These are phyloP conservation scores for Myiagra hebetior DNA, from an alignment of 2,113 vertebrate genomes.

Conservation along the genomic window DNA sequence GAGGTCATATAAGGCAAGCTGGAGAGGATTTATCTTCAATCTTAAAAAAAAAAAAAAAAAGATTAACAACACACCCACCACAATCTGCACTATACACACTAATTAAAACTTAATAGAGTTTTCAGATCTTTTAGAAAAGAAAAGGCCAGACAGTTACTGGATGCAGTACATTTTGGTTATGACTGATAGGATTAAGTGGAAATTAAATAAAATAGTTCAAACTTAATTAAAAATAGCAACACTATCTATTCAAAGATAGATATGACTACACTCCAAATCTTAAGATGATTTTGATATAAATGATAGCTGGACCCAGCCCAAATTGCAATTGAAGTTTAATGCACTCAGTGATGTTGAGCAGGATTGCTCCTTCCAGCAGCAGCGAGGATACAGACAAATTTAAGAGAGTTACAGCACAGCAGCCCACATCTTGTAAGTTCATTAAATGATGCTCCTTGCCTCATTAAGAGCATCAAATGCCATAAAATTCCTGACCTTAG, in stretches of 20 bases:
- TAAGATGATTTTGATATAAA: not conserved
- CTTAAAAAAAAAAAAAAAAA: not conserved
- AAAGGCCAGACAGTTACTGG: not conserved
- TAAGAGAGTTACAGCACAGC: not conserved
- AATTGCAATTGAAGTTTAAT: not conserved
- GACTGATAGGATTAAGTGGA: not conserved
- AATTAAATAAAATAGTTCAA: not conserved
- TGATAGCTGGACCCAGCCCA: not conserved
- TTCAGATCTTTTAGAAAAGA: not conserved
- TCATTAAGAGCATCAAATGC: not conserved
- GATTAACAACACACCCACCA: not conserved
- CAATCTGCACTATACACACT: not conserved
- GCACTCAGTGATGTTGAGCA: not conserved
- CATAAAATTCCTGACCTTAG: not conserved
- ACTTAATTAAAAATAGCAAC: not conserved
- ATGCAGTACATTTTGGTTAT: not conserved
- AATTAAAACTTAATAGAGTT: not conserved
- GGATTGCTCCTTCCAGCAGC: not conserved
- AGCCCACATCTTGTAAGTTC: not conserved
- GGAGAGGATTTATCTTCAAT: not conserved
- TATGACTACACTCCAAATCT: not conserved
- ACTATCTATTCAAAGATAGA: not conserved
- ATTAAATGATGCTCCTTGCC: not conserved
- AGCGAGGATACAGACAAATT: not conserved
- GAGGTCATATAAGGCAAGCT: not conserved